Conservation (phyloP, 1,140 invertebrate species). For the Drosophila parabipectinata region DNA sequence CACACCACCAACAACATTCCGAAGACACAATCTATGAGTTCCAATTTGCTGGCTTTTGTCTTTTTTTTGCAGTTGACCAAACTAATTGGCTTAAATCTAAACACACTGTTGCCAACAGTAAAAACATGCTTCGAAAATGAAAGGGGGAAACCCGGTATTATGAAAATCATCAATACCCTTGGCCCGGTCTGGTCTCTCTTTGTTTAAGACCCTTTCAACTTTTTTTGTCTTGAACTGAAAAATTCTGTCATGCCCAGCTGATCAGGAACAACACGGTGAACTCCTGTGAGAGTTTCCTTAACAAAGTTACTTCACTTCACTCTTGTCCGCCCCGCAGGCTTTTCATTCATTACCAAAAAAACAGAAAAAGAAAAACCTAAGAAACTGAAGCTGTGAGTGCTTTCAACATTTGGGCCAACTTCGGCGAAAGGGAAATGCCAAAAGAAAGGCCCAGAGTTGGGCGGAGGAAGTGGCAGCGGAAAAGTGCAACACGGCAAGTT, state of each 20-base stretch:
- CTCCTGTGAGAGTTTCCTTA: conserved; percentile 18
- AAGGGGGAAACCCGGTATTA: conserved; percentile 5
- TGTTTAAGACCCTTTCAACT: conserved; percentile 8
- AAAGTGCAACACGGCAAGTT: conserved; percentile 50
- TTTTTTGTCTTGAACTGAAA: neutral
- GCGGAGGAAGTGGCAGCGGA: neutral
- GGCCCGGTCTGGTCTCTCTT: too few species aligned
- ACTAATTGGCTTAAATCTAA: conserved; percentile 79
- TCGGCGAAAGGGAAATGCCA: neutral
- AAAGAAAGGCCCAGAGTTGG: conserved; percentile 1
- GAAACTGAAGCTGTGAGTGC: conserved; percentile 30
- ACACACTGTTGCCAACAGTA: conserved; percentile 49
- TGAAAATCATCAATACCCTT: conserved; percentile 20
- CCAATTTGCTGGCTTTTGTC: conserved; percentile 42
- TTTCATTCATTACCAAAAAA: conserved; percentile 40
- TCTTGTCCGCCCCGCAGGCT: conserved; percentile 13
- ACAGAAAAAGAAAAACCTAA: neutral
- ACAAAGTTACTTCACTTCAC: conserved; percentile 39
- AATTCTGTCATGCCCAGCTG: conserved; percentile 36
- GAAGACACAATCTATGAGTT: conserved; percentile 75
- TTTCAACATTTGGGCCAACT: conserved; percentile 26
- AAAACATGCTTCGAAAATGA: conserved; percentile 10
- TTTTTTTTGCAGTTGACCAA: conserved; percentile 43
- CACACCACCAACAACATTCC: conserved; percentile 37
- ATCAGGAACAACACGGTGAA: conserved; percentile 35